Evolutionary conservation across 2,888 invertebrate genomes (phyloP).

Genomic region (Hyposoter didymator): DNA sequence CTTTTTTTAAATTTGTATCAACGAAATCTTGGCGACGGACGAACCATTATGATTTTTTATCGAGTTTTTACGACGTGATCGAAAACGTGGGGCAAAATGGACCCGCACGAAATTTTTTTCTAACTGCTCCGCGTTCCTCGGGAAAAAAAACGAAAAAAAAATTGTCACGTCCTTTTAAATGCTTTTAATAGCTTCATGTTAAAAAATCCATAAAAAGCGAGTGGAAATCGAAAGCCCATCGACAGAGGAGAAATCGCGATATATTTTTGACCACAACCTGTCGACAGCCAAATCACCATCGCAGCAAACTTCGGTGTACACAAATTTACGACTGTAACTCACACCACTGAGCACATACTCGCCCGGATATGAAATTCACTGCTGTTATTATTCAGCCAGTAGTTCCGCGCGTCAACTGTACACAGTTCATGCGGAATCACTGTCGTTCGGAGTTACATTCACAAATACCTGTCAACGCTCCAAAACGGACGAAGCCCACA

Average conservation of each 20-base stretch:
- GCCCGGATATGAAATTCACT: conserved; percentile 37
- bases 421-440: conserved; percentile 11
- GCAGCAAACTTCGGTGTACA: neutral
- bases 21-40: neutral
- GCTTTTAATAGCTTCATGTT: neutral
- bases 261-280: conserved; percentile 17
- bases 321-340: conserved; percentile 34
- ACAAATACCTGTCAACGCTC: neutral
- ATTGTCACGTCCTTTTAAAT: neutral
- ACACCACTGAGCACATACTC: neutral
- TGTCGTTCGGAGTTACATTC: neutral
- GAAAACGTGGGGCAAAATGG: too few relatives aligned
- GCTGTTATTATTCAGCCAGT: conserved; percentile 34
- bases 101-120: too few relatives aligned
- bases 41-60: neutral
- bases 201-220: neutral
- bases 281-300: conserved; percentile 24
- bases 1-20: neutral
- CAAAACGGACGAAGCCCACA: neutral
- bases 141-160: neutral
- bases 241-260: neutral
- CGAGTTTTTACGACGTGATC: neutral
- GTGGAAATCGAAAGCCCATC: neutral
- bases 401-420: neutral
- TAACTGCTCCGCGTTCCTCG: too few relatives aligned